Base-by-base conservation (phyloP, 2,888 invertebrate genomes). In the Anthophora plumipes region DNA sequence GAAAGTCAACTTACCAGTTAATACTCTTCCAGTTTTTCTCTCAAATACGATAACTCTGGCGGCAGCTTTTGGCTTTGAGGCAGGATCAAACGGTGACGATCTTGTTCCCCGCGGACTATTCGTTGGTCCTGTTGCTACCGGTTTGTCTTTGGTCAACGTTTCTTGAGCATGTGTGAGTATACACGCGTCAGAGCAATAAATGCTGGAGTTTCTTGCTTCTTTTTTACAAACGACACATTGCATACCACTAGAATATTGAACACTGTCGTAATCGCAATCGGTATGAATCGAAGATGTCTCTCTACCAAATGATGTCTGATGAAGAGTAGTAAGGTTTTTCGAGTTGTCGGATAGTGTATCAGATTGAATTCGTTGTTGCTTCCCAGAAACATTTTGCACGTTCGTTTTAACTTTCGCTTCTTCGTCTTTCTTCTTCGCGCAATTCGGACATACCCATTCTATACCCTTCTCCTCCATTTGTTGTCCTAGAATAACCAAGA, bases 381-480 rank as follows among this genome's bases (percentile, higher is more conserved):
- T 82, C 50, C 63, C 83, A 48, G 73, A 0, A 1, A 37, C 11
- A 6, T 9, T 41, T 31, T 78, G 85, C 0, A 8, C 14, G 31
- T 37, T 80, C 7, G 22, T 22, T 43, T 83, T 83, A 8, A 78
- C 14, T 66, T 88, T 89, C 9, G 70, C 82, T 43, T 92, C 91
- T 43, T 91, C 92, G 1, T 85, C 83, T 80, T 93, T 92, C 89
- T 95, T 96, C 92, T 96, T 96, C 20, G 94, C 93, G 93, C 98
- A 98, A 91, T 97, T 97, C 0, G 98, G 96, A 93, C 98, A 98
- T 80, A 96, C 96, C 98, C 98, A 98, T 91, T 98, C 97, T 82
- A 96, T 95, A 11, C 97, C 97, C 86, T 97, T 96, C 70, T 96
- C 95, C 92, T 99, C 98, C 97, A 99, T 98, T 94, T 97, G 97